Evolutionary conservation across 35 echinoderm and acorn worm species (phyloP).

Genomic region (Anneissia japonica): DNA sequence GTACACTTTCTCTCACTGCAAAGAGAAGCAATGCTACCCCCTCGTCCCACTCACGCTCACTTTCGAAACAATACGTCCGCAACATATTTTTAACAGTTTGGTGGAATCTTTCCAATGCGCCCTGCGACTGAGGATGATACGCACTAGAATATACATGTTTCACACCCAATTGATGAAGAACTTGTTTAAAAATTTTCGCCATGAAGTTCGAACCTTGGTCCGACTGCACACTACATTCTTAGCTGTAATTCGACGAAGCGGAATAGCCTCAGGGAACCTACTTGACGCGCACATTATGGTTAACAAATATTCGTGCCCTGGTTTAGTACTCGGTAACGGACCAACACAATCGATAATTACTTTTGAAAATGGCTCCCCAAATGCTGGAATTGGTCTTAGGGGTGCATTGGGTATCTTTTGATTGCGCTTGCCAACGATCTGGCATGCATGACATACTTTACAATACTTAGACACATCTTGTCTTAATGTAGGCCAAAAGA

Average conservation of each 20-base stretch:
- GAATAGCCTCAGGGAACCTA: neutral
- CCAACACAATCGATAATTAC: conserved; percentile 16
- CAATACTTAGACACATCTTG: neutral
- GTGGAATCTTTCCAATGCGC: conserved; percentile 46
- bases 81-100: conserved; percentile 77
- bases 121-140: conserved; percentile 53
- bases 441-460: conserved; percentile 5
- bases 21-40: conserved; percentile 50
- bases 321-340: neutral
- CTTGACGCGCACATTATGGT: neutral
- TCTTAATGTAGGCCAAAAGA: conserved; percentile 3
- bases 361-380: conserved; percentile 18
- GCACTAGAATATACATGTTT: conserved; percentile 32
- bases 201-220: conserved; percentile 63
- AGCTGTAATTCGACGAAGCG: conserved; percentile 38
- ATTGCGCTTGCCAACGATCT: conserved; percentile 12
- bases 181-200: conserved; percentile 43
- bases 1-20: conserved; percentile 25
- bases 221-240: conserved; percentile 7
- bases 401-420: neutral
- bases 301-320: neutral
- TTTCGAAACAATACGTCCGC: conserved; percentile 48
- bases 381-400: conserved; percentile 5
- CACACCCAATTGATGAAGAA: conserved; percentile 48
- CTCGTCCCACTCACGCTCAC: conserved; percentile 57